Conservation (phyloP, 2,888 invertebrate genomes). For the Phorcus lineatus region DNA sequence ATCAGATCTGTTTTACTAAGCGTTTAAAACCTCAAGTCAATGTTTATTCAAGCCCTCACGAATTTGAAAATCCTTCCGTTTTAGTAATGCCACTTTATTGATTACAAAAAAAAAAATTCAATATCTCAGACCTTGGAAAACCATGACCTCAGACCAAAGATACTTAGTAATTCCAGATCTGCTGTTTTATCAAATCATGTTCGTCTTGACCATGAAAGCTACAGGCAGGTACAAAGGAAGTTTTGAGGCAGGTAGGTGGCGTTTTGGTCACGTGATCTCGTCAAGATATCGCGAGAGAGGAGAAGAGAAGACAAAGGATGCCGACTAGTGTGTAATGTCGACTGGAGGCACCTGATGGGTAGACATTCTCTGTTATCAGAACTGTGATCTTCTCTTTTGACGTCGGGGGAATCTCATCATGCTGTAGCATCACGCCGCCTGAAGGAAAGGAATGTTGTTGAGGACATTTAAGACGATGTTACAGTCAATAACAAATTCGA, state of each 20-base stretch:
- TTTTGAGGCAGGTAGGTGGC: neutral
- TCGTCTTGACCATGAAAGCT: too few species aligned
- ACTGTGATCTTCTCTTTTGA: slow-evolving; percentile 34
- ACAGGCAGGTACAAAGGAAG: neutral
- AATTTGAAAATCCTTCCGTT: too few species aligned
- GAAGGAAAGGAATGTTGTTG: neutral
- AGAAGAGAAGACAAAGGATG: neutral
- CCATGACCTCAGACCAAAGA: too few species aligned
- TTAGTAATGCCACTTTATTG: too few species aligned
- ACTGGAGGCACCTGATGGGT: neutral
- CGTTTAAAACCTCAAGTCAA: too few species aligned
- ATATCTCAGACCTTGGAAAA: too few species aligned
- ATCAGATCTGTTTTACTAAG: too few species aligned
- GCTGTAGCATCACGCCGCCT: slow-evolving; percentile 36
- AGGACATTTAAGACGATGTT: neutral
- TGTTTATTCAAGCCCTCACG: too few species aligned
- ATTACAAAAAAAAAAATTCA: too few species aligned
- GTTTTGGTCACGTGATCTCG: neutral
- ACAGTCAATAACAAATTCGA: neutral
- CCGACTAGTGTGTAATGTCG: neutral
- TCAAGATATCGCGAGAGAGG: neutral
- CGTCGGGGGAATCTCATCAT: slow-evolving; percentile 29
- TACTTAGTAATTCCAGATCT: too few species aligned
- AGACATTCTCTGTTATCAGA: slow-evolving; percentile 12
- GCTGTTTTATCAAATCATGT: too few species aligned